Base-by-base conservation (phyloP, 2,113 vertebrate species). In the Oxygymnocypris stewartii region DNA sequence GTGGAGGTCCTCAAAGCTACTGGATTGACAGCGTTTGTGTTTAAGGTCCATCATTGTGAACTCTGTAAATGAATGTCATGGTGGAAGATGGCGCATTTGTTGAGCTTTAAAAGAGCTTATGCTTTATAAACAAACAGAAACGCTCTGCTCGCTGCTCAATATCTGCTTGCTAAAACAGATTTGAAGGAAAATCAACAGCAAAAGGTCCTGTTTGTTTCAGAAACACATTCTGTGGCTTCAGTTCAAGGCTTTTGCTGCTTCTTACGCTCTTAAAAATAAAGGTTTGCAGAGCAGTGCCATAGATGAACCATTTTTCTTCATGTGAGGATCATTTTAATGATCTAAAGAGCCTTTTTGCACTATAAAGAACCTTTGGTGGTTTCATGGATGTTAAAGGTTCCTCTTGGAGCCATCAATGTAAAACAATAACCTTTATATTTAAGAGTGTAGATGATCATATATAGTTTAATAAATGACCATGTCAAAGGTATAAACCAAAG, bases 121-220 rank as follows among this genome's bases (percentile, higher is more conserved):
- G 90, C 92, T 96, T 93, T 95, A 93, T 96, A 97, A 97, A 97
- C 96, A 96, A 95, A 94, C 92, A 94, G 93, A 90, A 91, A 87
- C 89, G 89, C 88, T 91, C 88, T 84, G 91, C 92, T 91, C 93
- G 91, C 91, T 89, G 91, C 87, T 92, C 89, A 84, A 92, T 90
- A 89, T 94, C 94, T 94, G 85, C 76, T 93, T 90, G 92, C 91
- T 87, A 87, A 91, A 92, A 88, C 89, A 89, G 91, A 90, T 88
- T 91, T 90, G 87, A 75, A 78, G 87, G 65, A 92, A 88, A 90
- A 91, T 91, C 85, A 92, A 91, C 78, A 88, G 20, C 84, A 86
- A 16, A 92, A 88, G 89, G 87, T 93, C 25, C 91, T 85, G 71
- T 83, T 42, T 89, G 87, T 88, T 92, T 89, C 88, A 87, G 90